A percentile compares a stretch with the other conserved stretches of the same genome.
Evolutionary conservation across 2,888 invertebrate genomes (phyloP).

Genomic region (Drosophila nr. perissopoda): DNA sequence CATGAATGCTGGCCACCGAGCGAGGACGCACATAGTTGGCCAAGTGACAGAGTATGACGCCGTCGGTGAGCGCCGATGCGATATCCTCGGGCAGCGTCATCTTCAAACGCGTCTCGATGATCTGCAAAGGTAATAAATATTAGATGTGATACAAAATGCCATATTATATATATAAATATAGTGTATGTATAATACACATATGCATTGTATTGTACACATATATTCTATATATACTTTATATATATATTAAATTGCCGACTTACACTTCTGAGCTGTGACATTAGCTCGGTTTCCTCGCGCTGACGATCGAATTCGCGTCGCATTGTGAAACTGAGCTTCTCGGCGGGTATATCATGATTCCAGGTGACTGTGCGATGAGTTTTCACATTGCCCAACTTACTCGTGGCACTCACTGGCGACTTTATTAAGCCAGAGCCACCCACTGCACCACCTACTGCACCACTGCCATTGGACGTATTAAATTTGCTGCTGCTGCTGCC

Average conservation of each 20-base stretch:
- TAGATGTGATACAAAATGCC: not conserved
- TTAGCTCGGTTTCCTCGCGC: constrained; percentile 93
- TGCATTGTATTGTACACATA: too few relatives aligned
- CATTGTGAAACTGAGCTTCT: constrained; percentile 96
- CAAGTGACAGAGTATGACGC: constrained; percentile 96
- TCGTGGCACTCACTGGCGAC: constrained; percentile 81
- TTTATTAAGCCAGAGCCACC: constrained; percentile 57
- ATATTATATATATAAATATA: not conserved
- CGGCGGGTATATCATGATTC: constrained; percentile 89
- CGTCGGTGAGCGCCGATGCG: constrained; percentile 93
- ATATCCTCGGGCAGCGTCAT: constrained; percentile 95
- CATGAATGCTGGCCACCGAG: constrained; percentile 96
- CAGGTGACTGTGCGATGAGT: constrained; percentile 87
- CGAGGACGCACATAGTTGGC: constrained; percentile 96
- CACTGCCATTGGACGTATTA: constrained; percentile 65
- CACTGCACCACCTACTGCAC: constrained; percentile 10
- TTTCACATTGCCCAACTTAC: constrained; percentile 75
- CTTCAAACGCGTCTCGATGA: constrained; percentile 95
- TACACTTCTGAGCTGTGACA: constrained; percentile 93
- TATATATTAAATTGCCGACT: constrained; percentile 74
- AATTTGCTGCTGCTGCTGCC: constrained; percentile 62
- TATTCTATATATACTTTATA: too few relatives aligned
- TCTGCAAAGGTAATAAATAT: constrained; percentile 86
- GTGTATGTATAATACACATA: too few relatives aligned
- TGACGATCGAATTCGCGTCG: constrained; percentile 96